Evolutionary conservation across 2,888 invertebrate genomes (phyloP), one percentile per base, ranked within the genome.

Genomic region (Apocheima hispidaria): DNA sequence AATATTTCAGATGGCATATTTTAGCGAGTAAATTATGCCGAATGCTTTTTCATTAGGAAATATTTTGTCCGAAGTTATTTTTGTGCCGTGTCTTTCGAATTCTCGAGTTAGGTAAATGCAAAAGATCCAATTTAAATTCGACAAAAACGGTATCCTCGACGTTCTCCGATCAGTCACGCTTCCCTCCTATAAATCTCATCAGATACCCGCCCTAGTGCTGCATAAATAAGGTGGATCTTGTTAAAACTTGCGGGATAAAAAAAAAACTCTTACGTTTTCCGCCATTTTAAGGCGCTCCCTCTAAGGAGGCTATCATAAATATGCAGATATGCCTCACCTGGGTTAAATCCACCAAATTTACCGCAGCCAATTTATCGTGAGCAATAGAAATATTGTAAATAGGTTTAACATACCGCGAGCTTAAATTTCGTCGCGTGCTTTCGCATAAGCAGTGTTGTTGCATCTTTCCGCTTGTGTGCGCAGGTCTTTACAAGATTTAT

Each of bases 321-420:
- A 92, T 92, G 90, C 88, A 92, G 91, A 91, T 91, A 90, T 90
- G 84, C 88, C 84, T 91, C 90, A 92, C 92, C 91, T 92, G 91
- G 86, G 87, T 84, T 62, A 86, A 87, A 86, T 82, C 87, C 81
- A 79, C 89, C 81, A 82, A 90, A 91, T 91, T 91, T 92, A 89
- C 84, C 84, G 76, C 73, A 78, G 69, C 82, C 86, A 89, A 92
- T 92, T 91, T 92, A 92, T 92, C 86, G 84, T 85, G 53, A 50
- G 68, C 65, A 88, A 88, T 88, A 90, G 86, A 89, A 89, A 87
- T 88, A 88, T 86, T 89, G 88, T 91, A 90, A 90, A 90, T 89
- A 90, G 82, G 79, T 79, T 81, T 83, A 84, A 46, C 48, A 61
- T 81, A 79, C 84, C 82, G 84, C 81, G 80, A 81, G 82, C 82